phyloP scores from a whole-genome alignment of 2,888 invertebrate genomes.

The Netelia fuscicornis region DNA sequence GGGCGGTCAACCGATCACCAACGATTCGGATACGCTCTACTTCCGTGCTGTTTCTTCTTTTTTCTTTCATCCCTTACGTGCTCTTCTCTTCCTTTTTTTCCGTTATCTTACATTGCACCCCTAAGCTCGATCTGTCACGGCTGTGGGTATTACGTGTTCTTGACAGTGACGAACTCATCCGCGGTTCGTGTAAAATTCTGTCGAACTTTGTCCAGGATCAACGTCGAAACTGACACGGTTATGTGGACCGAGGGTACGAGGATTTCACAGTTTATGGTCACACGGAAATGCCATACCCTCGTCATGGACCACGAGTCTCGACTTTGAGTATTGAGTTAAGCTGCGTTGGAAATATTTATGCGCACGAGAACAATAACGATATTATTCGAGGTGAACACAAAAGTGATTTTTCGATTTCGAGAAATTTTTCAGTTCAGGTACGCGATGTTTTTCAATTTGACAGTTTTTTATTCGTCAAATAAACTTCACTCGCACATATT shows the following conservation, averaged over 20 bases:
- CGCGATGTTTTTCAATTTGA: too few relatives aligned
- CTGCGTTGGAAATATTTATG: too few relatives aligned
- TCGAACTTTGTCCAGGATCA: background rate
- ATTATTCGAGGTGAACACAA: too few relatives aligned
- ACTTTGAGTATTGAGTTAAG: background rate
- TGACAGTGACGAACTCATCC: constrained; percentile 13
- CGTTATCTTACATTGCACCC: constrained; percentile 7
- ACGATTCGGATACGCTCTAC: constrained; percentile 51
- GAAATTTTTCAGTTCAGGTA: too few relatives aligned
- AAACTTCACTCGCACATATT: too few relatives aligned
- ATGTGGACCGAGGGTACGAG: too few relatives aligned
- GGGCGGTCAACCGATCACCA: constrained; percentile 58
- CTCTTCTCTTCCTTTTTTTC: background rate
- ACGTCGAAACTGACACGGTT: background rate
- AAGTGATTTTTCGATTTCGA: too few relatives aligned
- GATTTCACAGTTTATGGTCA: too few relatives aligned
- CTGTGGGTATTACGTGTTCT: background rate
- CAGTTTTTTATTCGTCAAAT: too few relatives aligned
- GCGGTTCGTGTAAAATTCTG: background rate
- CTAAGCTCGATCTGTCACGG: constrained; percentile 3
- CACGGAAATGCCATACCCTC: too few relatives aligned
- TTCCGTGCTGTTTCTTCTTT: constrained; percentile 25
- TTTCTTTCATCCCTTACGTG: background rate
- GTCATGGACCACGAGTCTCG: background rate
- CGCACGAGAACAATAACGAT: too few relatives aligned